Evolutionary conservation across 1,140 invertebrate species (phyloP).

Genomic region (Venustaconcha ellipsiformis): DNA sequence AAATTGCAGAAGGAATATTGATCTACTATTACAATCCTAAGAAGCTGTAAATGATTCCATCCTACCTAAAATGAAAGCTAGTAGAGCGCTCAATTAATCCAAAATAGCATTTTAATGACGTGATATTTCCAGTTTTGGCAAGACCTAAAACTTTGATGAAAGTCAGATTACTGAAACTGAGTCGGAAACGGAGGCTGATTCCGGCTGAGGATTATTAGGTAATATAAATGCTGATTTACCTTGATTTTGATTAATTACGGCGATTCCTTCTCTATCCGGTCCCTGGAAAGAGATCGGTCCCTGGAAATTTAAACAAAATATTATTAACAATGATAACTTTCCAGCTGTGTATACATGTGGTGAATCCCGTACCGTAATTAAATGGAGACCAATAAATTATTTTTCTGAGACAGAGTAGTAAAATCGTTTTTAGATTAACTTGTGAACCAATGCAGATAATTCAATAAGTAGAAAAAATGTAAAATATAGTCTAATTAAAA

Average conservation of each 20-base stretch:
- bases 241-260: slow-evolving; percentile 88
- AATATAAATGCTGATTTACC: slow-evolving; percentile 70
- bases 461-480: not conserved
- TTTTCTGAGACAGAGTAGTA: not conserved
- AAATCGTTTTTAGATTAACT: no score
- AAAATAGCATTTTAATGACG: not conserved
- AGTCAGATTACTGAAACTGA: not conserved
- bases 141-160: not conserved
- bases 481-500: not conserved
- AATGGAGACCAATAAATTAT: not conserved
- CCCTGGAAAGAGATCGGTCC: slow-evolving; percentile 88
- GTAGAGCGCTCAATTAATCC: not conserved
- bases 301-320: slow-evolving; percentile 71
- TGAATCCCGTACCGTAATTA: not conserved
- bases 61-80: not conserved
- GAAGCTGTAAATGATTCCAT: not conserved
- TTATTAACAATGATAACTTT: not conserved
- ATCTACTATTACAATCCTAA: not conserved
- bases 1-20: not conserved
- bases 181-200: not conserved
- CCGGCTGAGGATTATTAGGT: not conserved
- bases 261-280: slow-evolving; percentile 85
- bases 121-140: not conserved
- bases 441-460: not conserved
- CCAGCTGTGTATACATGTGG: not conserved